A percentile compares a stretch with the other conserved stretches of the same genome.
These are phyloP conservation scores for Ciconia maguari DNA, from an alignment of 2,113 vertebrate species.

Conservation along the genomic window DNA sequence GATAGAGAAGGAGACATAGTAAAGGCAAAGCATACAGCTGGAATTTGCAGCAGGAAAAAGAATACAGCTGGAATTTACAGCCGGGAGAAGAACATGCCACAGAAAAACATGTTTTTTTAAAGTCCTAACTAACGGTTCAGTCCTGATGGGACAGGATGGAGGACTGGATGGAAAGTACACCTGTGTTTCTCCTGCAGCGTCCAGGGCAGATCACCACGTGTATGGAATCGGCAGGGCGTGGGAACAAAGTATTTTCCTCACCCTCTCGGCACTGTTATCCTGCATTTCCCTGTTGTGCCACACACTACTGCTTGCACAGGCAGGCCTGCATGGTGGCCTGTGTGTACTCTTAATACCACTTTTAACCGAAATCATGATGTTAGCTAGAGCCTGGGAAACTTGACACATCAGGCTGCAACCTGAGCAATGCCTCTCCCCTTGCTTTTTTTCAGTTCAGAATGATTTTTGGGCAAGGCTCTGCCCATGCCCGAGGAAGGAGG, in stretches of 20 bases:
- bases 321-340: not conserved
- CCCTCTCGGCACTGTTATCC: not conserved
- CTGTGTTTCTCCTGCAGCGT: not conserved
- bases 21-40: conserved; percentile 4
- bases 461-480: not conserved
- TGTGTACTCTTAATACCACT: not conserved
- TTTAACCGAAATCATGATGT: not conserved
- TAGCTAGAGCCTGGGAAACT: not conserved
- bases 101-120: not conserved
- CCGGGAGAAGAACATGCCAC: not conserved
- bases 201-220: not conserved
- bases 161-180: not conserved
- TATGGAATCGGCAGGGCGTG: not conserved
- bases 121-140: not conserved
- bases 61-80: conserved; percentile 8
- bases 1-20: not conserved
- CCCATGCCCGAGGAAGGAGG: not conserved
- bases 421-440: not conserved
- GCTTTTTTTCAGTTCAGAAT: not conserved
- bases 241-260: not conserved
- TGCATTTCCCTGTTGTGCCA: not conserved
- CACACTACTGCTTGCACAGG: not conserved
- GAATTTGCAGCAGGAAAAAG: not conserved
- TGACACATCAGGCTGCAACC: not conserved
- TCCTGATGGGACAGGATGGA: not conserved